A percentile compares a stretch with the other conserved stretches of the same genome.
phyloP scores from a whole-genome alignment of 2,888 invertebrate genomes.

The Lasioglossum leucozonium region DNA sequence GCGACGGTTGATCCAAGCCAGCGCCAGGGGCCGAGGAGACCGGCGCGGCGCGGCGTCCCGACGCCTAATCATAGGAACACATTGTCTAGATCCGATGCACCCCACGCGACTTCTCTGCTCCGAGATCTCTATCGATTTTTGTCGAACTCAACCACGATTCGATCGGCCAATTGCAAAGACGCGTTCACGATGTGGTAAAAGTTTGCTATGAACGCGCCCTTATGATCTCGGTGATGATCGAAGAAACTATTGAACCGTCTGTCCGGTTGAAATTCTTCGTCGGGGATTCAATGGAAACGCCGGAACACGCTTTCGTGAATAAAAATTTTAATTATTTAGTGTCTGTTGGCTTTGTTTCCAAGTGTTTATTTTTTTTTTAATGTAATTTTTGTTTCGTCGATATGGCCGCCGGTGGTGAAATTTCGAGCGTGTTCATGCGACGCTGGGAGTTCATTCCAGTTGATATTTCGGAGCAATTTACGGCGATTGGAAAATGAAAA shows the following conservation, averaged over 20 bases:
- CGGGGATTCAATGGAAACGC: background rate
- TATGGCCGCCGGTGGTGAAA: background rate
- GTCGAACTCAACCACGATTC: background rate
- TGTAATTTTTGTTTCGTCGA: too few species aligned
- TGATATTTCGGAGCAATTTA: background rate
- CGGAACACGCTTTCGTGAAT: background rate
- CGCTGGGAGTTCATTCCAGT: background rate
- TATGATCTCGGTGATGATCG: background rate
- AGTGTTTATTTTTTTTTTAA: too few species aligned
- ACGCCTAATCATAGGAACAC: constrained; percentile 55
- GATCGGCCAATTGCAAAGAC: background rate
- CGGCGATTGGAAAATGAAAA: background rate
- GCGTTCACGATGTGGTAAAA: background rate
- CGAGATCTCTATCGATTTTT: background rate
- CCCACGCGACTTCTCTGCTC: background rate
- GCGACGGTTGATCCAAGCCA: constrained; percentile 44
- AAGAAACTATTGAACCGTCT: background rate
- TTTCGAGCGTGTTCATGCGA: too few species aligned
- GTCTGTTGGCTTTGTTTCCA: too few species aligned
- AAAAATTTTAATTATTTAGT: background rate
- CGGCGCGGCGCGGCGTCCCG: background rate
- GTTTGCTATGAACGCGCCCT: background rate
- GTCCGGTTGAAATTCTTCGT: background rate
- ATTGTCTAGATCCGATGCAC: constrained; percentile 36
- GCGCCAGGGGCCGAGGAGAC: constrained; percentile 48